Evolutionary conservation across 2,888 invertebrate genomes (phyloP).

Genomic region (Amblyjoppa proteus): DNA sequence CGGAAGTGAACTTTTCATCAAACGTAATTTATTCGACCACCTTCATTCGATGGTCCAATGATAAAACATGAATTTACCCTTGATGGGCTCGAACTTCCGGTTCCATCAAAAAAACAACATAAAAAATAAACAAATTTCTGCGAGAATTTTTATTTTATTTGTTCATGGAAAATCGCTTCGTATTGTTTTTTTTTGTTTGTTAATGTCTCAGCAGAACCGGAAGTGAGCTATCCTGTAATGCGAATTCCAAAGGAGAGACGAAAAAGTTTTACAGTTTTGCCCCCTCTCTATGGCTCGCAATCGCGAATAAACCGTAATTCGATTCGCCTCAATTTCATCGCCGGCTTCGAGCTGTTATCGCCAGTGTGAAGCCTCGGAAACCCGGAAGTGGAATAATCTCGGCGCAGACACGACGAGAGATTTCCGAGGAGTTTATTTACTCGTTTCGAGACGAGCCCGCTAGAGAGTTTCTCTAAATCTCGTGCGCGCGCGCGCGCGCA

Average conservation of each 20-base stretch:
- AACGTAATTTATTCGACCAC: too few species aligned
- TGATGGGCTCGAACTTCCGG: too few species aligned
- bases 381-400: constrained; percentile 34
- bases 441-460: constrained; percentile 12
- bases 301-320: background rate
- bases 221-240: background rate
- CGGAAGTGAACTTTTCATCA: too few species aligned
- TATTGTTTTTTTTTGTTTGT: background rate
- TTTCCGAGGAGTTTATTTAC: constrained; percentile 28
- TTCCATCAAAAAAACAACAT: too few species aligned
- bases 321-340: background rate
- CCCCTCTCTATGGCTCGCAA: background rate
- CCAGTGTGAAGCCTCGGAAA: background rate
- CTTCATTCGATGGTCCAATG: too few species aligned
- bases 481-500: constrained; percentile 4
- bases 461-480: constrained; percentile 21
- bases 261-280: background rate
- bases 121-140: too few species aligned
- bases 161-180: too few species aligned
- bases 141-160: too few species aligned
- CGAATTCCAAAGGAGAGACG: background rate
- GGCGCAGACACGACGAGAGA: constrained; percentile 18
- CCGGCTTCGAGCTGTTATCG: background rate
- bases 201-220: background rate
- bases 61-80: too few species aligned